These are phyloP conservation scores for Cerastoderma edule DNA, from an alignment of 2,888 invertebrate genomes.

Conservation along the genomic window DNA sequence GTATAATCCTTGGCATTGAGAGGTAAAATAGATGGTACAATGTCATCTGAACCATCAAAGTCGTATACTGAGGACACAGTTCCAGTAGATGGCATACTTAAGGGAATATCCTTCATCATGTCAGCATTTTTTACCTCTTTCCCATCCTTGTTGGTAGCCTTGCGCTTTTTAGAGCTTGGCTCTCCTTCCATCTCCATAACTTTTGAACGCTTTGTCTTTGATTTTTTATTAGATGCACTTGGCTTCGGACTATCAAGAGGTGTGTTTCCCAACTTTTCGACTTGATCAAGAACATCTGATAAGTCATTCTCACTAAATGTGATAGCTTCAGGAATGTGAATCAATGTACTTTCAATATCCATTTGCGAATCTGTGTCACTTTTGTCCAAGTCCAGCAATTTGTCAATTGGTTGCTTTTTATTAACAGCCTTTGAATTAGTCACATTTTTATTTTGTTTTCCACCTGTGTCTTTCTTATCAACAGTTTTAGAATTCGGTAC, in stretches of 20 bases:
- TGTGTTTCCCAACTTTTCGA: slow-evolving; percentile 73
- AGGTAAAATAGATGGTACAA: slow-evolving; percentile 61
- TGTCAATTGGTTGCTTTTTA: slow-evolving; percentile 30
- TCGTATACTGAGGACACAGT: slow-evolving; percentile 70
- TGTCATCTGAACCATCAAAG: slow-evolving; percentile 70
- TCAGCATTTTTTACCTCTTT: slow-evolving; percentile 46
- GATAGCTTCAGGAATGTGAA: slow-evolving; percentile 76
- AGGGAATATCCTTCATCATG: slow-evolving; percentile 29
- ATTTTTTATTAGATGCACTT: slow-evolving; percentile 52
- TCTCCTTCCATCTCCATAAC: slow-evolving; percentile 53
- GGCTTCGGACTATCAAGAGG: slow-evolving; percentile 44
- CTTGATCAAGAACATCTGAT: slow-evolving; percentile 80
- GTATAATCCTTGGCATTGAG: slow-evolving; percentile 58
- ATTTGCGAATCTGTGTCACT: slow-evolving; percentile 48
- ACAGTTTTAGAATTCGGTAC: slow-evolving; percentile 22
- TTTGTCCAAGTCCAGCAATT: slow-evolving; percentile 38
- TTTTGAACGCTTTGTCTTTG: slow-evolving; percentile 66
- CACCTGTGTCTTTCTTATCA: slow-evolving; percentile 42
- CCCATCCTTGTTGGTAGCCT: slow-evolving; percentile 52
- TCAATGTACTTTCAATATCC: slow-evolving; percentile 60
- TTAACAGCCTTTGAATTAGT: slow-evolving; percentile 12
- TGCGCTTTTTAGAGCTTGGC: slow-evolving; percentile 67
- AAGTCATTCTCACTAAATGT: slow-evolving; percentile 79
- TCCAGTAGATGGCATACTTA: slow-evolving; percentile 55
- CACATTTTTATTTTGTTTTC: slow-evolving; percentile 28